Evolutionary conservation across 2,888 invertebrate species (phyloP), one percentile per base, ranked within the genome.

Genomic region (Temnothorax rugatulus): DNA sequence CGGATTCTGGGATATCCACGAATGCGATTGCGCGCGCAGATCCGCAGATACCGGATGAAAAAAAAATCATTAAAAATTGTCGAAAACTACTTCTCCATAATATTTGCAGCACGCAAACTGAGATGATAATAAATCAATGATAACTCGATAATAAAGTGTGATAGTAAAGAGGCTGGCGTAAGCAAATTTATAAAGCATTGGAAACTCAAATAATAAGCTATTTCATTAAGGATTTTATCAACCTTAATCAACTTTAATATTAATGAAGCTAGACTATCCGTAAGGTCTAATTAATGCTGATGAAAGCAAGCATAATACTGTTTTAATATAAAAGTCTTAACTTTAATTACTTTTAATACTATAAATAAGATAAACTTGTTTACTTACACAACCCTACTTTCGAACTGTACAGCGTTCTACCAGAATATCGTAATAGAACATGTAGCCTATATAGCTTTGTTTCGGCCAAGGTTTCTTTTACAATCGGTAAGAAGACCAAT

Each of bases 1-100:
- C 74, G 82, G 71, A 77, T 85, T 83, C 84, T 71, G n/a, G n/a
- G 66, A 79, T 64, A 47, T 13, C 54, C 63, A 25, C 57, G 54
- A 61, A 52, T 29, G 34, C 44, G 41, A 63, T 38, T 54, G 57
- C 57, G 68, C 68, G 54, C 83, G 34, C 54, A 44, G 25, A 76
- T 34, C 3, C 54, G 18, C 18, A 34, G n/a, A 2, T 29, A 8
- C 11, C 41, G 52, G 29, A 38, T 47, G 1, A 44, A 54, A 44
- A 52, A 44, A 29, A 73, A 29, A 8, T 54, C 9, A 8, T 25
- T 11, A 21, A 76, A 25, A 66, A 50, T 47, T 52, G 25, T 61
- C 4, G 0, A 61, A 29, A 74, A 29, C n/a, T 29, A n/a, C 15
- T 47, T 47, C 11, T 9, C 8, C 0, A 25, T 44, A 44, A 47